These are phyloP conservation scores for Procambarus clarkii DNA, from an alignment of 1,140 invertebrate species.

Conservation along the genomic window DNA sequence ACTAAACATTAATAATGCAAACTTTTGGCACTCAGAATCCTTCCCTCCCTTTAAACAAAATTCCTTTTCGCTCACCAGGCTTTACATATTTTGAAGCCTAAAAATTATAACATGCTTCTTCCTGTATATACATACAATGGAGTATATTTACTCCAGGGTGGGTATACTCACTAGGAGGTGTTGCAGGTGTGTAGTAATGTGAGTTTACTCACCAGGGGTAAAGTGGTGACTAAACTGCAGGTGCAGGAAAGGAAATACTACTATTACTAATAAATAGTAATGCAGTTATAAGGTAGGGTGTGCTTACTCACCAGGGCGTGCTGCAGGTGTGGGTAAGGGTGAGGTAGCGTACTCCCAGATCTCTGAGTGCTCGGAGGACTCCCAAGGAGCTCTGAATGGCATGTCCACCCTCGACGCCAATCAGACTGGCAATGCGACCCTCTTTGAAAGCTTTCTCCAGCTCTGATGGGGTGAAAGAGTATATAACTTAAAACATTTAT, in stretches of 20 bases:
- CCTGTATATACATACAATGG: no score
- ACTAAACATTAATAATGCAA: no score
- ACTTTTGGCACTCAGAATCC: no score
- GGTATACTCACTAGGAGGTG: neutral
- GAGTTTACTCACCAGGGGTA: neutral
- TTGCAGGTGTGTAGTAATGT: neutral
- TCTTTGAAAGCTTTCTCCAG: constrained; percentile 85
- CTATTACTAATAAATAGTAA: no score
- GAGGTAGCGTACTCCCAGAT: constrained; percentile 75
- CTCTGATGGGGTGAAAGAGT: constrained; percentile 77
- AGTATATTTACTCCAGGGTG: no score
- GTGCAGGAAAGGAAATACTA: neutral
- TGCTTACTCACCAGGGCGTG: constrained; percentile 75
- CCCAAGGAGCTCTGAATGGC: constrained; percentile 74
- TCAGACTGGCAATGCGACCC: constrained; percentile 83
- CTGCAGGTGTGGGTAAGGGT: constrained; percentile 78
- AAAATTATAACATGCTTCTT: no score
- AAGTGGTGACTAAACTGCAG: neutral
- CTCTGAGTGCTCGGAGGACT: constrained; percentile 63
- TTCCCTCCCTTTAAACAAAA: no score
- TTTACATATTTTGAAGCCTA: no score
- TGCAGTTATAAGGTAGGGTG: neutral
- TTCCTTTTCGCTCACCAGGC: no score
- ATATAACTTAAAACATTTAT: no score
- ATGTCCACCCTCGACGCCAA: constrained; percentile 84